Evolutionary conservation across 2,797 vertebrate genomes (phyloP), one percentile per base, ranked within the genome.

Genomic region (Ataeniobius toweri): DNA sequence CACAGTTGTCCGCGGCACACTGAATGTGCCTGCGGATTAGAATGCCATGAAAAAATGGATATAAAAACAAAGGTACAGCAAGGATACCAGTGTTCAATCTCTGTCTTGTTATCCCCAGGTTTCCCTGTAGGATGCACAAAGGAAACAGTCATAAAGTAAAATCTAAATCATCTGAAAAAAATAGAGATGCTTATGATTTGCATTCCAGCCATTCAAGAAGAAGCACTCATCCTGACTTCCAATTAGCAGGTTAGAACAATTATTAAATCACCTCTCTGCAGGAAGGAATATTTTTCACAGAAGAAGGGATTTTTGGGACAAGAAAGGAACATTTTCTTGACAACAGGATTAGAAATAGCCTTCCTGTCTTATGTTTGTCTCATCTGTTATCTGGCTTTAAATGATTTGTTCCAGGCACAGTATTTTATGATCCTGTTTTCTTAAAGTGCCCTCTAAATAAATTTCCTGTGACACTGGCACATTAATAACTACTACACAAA

Each of bases 11-110:
- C 82, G 51, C 58, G 9, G 46, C 74, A 71, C 44, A 55, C 68
- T 85, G 79, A 89, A 89, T 89, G 86, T 89, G 88, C 82, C 87
- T 85, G 81, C 79, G 85, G 83, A 91, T 87, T 79, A 87, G 81
- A 65, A 65, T 58, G 76, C 81, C 68, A 81, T 86, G 82, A 85
- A 85, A 85, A 80, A 77, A 82, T 82, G 80, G 81, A 81, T 84
- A 84, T 86, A 89, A 89, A 89, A 88, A 88, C 86, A 89, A 86
- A 89, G 79, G 85, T 87, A 46, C 79, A 50, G 31, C 51, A 70
- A 86, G 72, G 77, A 89, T 71, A 74, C 71, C 51, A 70, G 44
- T 61, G 70, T 86, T 84, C 76, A 83, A 58, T 84, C 84, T 75
- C 73, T n/a, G 71, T 79, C 68, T 80, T 67, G 80, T 89, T 85